These are phyloP conservation scores for Geococcyx californianus DNA, from an alignment of 2,113 vertebrate species.

Conservation along the genomic window DNA sequence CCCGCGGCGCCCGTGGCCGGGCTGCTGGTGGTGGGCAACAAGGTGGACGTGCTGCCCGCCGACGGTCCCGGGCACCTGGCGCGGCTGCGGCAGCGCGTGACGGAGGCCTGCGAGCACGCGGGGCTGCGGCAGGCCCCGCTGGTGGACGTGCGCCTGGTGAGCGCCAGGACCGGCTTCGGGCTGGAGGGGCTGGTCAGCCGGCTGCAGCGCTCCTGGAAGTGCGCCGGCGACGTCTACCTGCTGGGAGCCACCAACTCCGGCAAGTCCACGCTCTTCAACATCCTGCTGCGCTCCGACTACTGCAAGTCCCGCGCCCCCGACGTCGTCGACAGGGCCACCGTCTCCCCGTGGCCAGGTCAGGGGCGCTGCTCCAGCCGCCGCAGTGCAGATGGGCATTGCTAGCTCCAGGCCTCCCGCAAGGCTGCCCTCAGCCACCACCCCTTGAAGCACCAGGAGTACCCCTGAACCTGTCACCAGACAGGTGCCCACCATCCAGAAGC, in stretches of 20 bases:
- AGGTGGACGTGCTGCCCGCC: conserved; percentile 84
- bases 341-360: conserved; percentile 92
- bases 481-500: fast-evolving
- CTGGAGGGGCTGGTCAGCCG: conserved; percentile 84
- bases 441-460: too few species aligned
- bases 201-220: conserved; percentile 87
- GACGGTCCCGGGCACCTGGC: conserved; percentile 79
- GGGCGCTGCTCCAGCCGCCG: fast-evolving
- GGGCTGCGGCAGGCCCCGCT: conserved; percentile 25
- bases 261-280: conserved; percentile 94
- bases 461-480: fast-evolving
- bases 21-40: conserved; percentile 88
- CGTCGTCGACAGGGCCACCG: conserved; percentile 82
- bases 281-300: conserved; percentile 87
- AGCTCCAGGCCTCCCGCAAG: fast-evolving
- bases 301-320: conserved; percentile 85
- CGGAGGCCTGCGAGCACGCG: conserved; percentile 56
- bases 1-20: conserved; percentile 19
- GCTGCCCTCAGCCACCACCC: fast-evolving
- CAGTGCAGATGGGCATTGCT: fast-evolving
- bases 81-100: conserved; percentile 74
- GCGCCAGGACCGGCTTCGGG: conserved; percentile 92
- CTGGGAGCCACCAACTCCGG: conserved; percentile 89
- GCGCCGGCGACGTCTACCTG: conserved; percentile 88
- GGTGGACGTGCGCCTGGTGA: conserved; percentile 86